Base-by-base conservation (phyloP, 2,797 vertebrate genomes). In the Perodicticus potto region DNA sequence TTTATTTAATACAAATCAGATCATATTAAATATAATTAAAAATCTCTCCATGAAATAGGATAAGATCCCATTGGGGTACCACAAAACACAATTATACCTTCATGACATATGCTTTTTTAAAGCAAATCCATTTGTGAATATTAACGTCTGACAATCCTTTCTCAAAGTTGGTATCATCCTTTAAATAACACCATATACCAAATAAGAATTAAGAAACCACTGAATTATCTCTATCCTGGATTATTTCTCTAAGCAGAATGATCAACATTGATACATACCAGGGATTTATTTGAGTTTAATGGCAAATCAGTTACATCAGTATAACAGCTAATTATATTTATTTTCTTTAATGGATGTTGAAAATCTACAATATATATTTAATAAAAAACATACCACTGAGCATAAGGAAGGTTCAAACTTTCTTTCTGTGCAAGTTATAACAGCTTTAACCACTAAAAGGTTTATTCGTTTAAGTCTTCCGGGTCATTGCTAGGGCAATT, bases 1-100 rank as follows among this genome's bases (percentile, higher is more conserved):
- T 96, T 97, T 97, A 83, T 92, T 97, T 98, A 96, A 96, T 94
- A 97, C 81, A 96, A 95, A 97, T 97, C 90, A 95, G 63, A 96
- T 93, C 77, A 96, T 94, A 92, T 96, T 96, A 96, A 97, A 96
- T 92, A 97, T 95, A 97, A 98, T 98, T 97, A 96, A 96, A 97
- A 96, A 96, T 93, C 94, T 94, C 94, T 95, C 88, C 93, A 93
- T 91, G 91, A 97, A 97, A 95, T 95, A 91, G 40, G 59, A 96
- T 97, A 93, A 95, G 53, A 96, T 89, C 93, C 92, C 97, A 91
- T 74, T 96, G 93, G 91, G 86, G 45, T 40, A 96, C 34, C 67
- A 63, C 27, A 83, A 92, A 97, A 97, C 81, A 89, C 92, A 97
- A 97, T 97, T 97, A 96, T 97, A 96, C 67, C 88, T 97, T 93